Conservation (phyloP, 2,888 invertebrate species). For the Melipona beecheii region DNA sequence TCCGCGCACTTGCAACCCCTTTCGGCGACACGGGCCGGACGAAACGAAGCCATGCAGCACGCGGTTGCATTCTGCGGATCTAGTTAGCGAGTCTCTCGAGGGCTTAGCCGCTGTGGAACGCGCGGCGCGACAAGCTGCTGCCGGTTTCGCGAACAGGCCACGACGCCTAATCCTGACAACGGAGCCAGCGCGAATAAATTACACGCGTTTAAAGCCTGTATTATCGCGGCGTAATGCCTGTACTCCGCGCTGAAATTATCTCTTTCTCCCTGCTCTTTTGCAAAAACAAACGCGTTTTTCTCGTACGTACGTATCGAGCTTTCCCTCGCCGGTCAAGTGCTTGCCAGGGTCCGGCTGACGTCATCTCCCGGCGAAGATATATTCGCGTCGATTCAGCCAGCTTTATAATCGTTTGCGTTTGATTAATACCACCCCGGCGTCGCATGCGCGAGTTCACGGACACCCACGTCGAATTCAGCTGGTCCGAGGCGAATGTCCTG, state of each 20-base stretch:
- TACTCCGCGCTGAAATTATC: slow-evolving; percentile 40
- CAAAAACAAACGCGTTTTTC: slow-evolving; percentile 34
- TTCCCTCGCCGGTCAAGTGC: slow-evolving; percentile 23
- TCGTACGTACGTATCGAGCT: slow-evolving; percentile 27
- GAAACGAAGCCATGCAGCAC: slow-evolving; percentile 64
- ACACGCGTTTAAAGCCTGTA: slow-evolving; percentile 39
- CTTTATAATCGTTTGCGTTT: slow-evolving; percentile 47
- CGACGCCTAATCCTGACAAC: slow-evolving; percentile 48
- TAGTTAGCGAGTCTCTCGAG: slow-evolving; percentile 57
- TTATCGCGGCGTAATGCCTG: slow-evolving; percentile 44
- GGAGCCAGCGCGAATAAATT: slow-evolving; percentile 35
- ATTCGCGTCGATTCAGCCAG: slow-evolving; percentile 42
- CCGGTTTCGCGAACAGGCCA: slow-evolving; percentile 27
- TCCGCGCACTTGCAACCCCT: slow-evolving; percentile 64
- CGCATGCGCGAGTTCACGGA: slow-evolving; percentile 30
- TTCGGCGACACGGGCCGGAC: slow-evolving; percentile 28
- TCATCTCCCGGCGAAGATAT: slow-evolving; percentile 46
- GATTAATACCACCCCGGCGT: slow-evolving; percentile 49
- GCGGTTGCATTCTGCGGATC: slow-evolving; percentile 51
- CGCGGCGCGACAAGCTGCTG: slow-evolving; percentile 31
- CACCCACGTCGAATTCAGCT: slow-evolving; percentile 40
- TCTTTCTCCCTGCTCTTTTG: slow-evolving; percentile 5
- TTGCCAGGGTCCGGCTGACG: slow-evolving; percentile 40
- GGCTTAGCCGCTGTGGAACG: slow-evolving; percentile 62
- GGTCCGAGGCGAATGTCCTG: neutral